Percentiles rank a stretch among this genome's conserved stretches.
phyloP scores from a whole-genome alignment of 2,888 invertebrate species.

The Pammene aurita region DNA sequence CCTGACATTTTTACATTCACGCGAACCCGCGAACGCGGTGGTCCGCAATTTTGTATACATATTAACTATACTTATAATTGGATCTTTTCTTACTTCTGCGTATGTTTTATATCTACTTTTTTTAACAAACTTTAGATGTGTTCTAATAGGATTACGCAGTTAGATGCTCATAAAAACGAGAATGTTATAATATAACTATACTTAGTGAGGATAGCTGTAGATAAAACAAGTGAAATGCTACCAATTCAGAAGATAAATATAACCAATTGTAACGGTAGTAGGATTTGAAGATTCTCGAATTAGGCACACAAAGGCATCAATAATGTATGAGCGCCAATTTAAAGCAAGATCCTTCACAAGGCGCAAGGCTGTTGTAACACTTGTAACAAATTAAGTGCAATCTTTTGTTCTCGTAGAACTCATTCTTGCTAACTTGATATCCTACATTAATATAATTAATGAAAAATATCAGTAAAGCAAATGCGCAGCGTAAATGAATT shows the following conservation, averaged over 20 bases:
- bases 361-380: conserved; percentile 9
- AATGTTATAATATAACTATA: background rate
- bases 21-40: too few species aligned
- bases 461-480: too few species aligned
- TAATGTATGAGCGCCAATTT: conserved; percentile 20
- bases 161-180: background rate
- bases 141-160: background rate
- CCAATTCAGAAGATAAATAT: background rate
- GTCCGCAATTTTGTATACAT: too few species aligned
- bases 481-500: too few species aligned
- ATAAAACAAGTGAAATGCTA: background rate
- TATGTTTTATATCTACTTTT: background rate
- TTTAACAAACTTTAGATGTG: background rate
- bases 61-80: too few species aligned
- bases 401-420: conserved; percentile 33
- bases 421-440: background rate
- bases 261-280: background rate
- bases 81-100: background rate
- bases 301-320: conserved; percentile 17
- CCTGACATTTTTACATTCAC: too few species aligned
- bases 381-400: background rate
- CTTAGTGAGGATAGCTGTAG: too few species aligned
- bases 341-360: conserved; percentile 9
- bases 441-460: background rate
- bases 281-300: conserved; percentile 2